Conservation (phyloP, 2,113 vertebrate species). For the Bombycilla garrulus region DNA sequence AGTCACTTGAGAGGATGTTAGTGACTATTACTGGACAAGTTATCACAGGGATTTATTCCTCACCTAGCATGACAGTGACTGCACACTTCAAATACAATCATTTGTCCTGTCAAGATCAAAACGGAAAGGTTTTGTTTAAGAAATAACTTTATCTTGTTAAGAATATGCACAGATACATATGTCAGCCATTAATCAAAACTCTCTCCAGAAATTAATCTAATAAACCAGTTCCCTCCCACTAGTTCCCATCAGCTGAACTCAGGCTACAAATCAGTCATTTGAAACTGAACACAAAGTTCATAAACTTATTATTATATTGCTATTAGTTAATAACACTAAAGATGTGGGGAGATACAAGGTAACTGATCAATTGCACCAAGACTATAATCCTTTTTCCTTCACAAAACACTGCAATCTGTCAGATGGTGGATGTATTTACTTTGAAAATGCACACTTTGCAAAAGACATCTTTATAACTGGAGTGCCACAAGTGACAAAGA, state of each 20-base stretch:
- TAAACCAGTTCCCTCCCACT: not conserved
- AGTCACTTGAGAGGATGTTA: not conserved
- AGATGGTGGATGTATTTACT: not conserved
- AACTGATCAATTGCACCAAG: not conserved
- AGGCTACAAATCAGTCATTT: not conserved
- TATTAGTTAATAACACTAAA: not conserved
- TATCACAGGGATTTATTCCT: not conserved
- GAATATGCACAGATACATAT: not conserved
- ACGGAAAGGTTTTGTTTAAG: not conserved
- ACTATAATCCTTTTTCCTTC: not conserved
- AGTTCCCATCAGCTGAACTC: not conserved
- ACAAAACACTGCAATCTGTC: not conserved
- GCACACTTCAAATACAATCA: not conserved
- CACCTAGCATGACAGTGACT: not conserved
- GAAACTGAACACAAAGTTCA: not conserved
- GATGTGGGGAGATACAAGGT: not conserved
- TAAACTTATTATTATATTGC: not conserved
- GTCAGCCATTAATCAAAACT: not conserved
- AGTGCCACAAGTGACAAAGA: not conserved
- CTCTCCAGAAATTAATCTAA: not conserved
- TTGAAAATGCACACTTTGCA: not conserved
- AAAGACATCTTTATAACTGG: not conserved
- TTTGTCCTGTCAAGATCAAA: not conserved
- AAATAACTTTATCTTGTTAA: not conserved
- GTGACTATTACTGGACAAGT: not conserved